Conservation (phyloP, 2,888 invertebrate species). For the Epsilonema sp. region DNA sequence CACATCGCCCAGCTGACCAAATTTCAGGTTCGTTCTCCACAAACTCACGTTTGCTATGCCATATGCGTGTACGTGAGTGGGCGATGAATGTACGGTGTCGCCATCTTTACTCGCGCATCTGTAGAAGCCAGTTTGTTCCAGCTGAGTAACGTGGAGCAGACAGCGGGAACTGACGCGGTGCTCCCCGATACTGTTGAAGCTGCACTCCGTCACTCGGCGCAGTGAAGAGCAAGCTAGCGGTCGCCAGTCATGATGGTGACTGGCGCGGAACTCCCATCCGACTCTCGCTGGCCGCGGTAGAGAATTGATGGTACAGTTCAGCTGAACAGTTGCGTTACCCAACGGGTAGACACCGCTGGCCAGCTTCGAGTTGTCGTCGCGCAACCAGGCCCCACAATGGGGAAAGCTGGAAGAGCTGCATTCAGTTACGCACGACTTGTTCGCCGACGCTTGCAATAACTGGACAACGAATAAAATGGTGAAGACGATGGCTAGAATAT, state of each 20-base stretch:
- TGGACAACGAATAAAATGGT: background rate
- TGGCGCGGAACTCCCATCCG: conserved; percentile 1
- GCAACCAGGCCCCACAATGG: conserved; percentile 6
- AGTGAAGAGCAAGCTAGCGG: background rate
- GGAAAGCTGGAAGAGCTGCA: background rate
- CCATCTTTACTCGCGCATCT: background rate
- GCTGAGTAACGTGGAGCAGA: background rate
- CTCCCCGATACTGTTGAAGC: conserved; percentile 2
- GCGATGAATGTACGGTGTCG: background rate
- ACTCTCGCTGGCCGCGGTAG: conserved; percentile 4
- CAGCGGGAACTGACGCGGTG: conserved; percentile 3
- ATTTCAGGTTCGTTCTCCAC: background rate
- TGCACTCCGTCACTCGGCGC: conserved; percentile 5
- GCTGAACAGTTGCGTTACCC: background rate
- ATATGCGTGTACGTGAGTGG: background rate
- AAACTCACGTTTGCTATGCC: conserved; percentile 1
- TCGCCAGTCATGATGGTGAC: background rate
- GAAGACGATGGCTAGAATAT: no score
- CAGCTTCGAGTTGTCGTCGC: background rate
- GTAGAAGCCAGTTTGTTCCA: conserved; percentile 5
- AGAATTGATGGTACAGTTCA: conserved; percentile 4
- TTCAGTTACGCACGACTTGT: background rate
- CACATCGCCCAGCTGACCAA: background rate
- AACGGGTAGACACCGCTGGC: conserved; percentile 3
- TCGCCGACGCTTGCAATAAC: background rate